Percentiles rank a stretch among this genome's conserved stretches.
Conservation (phyloP, 2,113 vertebrate genomes). For the Glaucidium brasilianum region DNA sequence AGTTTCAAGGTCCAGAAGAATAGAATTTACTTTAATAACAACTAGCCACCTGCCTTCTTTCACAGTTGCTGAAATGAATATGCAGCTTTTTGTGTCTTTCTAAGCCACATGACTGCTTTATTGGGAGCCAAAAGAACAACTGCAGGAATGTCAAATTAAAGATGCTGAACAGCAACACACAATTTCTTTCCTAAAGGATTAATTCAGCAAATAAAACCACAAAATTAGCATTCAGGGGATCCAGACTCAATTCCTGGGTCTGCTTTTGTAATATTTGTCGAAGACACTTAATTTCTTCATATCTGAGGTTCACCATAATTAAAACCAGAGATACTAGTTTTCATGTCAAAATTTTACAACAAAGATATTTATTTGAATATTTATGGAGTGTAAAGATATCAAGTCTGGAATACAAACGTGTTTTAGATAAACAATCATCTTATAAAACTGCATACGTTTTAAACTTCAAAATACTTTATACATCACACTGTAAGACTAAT, state of each 20-base stretch:
- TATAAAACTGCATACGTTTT: not conserved
- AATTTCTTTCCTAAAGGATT: not conserved
- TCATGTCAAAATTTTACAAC: not conserved
- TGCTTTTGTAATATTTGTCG: not conserved
- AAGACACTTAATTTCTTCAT: not conserved
- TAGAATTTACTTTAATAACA: not conserved
- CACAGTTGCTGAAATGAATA: not conserved
- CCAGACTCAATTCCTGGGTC: not conserved
- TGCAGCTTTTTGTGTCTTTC: not conserved
- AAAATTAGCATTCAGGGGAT: not conserved
- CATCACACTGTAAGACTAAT: not conserved
- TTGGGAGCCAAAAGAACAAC: not conserved
- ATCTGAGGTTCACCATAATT: not conserved
- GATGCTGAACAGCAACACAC: not conserved
- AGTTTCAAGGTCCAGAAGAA: not conserved
- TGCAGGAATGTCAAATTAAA: not conserved
- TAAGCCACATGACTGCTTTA: not conserved
- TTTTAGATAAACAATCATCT: not conserved
- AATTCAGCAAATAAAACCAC: not conserved
- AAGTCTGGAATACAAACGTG: not conserved
- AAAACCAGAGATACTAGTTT: not conserved
- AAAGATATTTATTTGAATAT: not conserved
- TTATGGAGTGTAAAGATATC: not conserved
- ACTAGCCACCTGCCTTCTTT: not conserved
- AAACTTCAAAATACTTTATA: not conserved